phyloP scores from a whole-genome alignment of 1,140 invertebrate genomes.

The Sitophilus oryzae region DNA sequence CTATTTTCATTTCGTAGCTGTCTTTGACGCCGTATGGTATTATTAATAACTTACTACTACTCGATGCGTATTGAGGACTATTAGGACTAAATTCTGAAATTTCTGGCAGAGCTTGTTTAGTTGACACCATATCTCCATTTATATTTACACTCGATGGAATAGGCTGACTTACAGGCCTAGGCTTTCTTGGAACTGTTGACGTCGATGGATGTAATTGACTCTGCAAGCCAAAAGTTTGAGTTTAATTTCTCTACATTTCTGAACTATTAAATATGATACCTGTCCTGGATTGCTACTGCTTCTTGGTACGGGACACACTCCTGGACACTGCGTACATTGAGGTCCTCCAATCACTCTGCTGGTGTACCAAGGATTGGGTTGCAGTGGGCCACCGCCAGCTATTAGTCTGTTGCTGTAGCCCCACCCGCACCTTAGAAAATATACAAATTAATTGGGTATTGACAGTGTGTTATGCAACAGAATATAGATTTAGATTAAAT shows the following conservation, averaged over 20 bases:
- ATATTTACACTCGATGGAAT: constrained; percentile 33
- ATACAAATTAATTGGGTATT: no score
- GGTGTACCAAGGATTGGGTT: constrained; percentile 41
- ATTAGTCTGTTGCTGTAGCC: constrained; percentile 43
- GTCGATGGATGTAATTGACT: neutral
- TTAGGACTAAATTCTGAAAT: constrained; percentile 51
- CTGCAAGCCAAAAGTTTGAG: constrained; percentile 11
- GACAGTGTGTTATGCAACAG: no score
- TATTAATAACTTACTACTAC: constrained; percentile 56
- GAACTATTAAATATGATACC: constrained; percentile 21
- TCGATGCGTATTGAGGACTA: constrained; percentile 54
- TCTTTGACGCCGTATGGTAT: no score
- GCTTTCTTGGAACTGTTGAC: constrained; percentile 29
- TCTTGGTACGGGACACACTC: constrained; percentile 40
- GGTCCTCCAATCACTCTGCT: constrained; percentile 35
- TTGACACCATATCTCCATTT: constrained; percentile 33
- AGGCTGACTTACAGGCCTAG: constrained; percentile 44
- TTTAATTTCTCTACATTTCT: no score
- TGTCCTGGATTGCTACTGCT: constrained; percentile 41
- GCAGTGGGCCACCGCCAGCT: constrained; percentile 20
- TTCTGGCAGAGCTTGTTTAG: constrained; percentile 44
- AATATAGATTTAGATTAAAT: no score
- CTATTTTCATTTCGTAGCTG: no score
- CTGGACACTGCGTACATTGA: constrained; percentile 42
- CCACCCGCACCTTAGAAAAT: constrained; percentile 33